phyloP scores from a whole-genome alignment of 2,888 invertebrate species.

The Celastrina argiolus region DNA sequence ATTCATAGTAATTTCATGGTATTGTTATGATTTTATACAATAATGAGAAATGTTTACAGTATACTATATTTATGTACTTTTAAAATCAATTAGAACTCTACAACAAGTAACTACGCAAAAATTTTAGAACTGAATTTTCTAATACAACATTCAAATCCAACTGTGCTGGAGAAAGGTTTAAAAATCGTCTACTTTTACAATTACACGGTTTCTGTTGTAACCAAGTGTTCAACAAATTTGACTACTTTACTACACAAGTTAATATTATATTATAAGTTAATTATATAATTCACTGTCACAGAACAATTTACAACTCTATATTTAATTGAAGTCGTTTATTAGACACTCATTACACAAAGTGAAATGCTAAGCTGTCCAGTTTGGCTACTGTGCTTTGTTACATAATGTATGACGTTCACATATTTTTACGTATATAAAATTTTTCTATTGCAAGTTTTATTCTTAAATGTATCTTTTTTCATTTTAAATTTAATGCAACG shows the following conservation, averaged over 20 bases:
- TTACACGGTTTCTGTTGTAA: not conserved
- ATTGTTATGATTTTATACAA: too few species aligned
- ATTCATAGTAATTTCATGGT: not conserved
- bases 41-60: too few species aligned
- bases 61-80: too few species aligned
- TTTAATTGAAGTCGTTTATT: not conserved
- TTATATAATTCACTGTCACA: not conserved
- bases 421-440: constrained; percentile 21
- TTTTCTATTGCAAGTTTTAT: constrained; percentile 23
- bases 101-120: too few species aligned
- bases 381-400: constrained; percentile 7
- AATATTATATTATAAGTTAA: not conserved
- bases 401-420: not conserved
- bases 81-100: too few species aligned
- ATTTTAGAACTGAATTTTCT: too few species aligned
- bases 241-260: not conserved
- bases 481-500: constrained; percentile 25
- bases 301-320: not conserved
- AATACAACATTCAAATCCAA: too few species aligned
- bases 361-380: not conserved
- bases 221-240: not conserved
- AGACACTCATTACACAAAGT: not conserved
- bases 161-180: not conserved
- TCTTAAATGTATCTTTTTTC: constrained; percentile 24
- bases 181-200: not conserved